Evolutionary conservation across 2,888 invertebrate species (phyloP).

Genomic region (Odontomyia ornata): DNA sequence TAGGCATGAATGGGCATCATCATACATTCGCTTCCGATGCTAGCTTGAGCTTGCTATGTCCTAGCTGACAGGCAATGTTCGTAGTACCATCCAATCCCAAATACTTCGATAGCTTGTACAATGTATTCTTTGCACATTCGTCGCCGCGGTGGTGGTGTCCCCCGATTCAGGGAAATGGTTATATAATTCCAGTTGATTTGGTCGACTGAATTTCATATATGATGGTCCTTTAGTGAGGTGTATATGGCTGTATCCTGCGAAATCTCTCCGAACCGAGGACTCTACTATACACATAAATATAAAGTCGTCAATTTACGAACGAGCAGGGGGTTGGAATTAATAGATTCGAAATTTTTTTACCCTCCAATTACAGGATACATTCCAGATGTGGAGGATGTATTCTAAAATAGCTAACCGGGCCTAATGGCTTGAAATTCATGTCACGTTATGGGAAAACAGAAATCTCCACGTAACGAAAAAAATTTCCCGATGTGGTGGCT

Average conservation of each 20-base stretch:
- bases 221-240: not conserved
- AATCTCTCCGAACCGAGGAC: not conserved
- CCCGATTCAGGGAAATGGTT: not conserved
- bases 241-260: not conserved
- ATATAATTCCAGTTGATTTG: slow-evolving; percentile 40
- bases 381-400: not conserved
- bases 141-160: not conserved
- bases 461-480: not conserved
- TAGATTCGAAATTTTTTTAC: slow-evolving; percentile 18
- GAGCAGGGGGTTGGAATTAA: not conserved
- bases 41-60: too few species aligned
- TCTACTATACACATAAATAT: not conserved
- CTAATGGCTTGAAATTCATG: not conserved
- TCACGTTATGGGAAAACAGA: not conserved
- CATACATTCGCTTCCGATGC: too few species aligned
- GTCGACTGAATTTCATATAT: slow-evolving; percentile 25
- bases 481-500: too few species aligned
- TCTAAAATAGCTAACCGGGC: not conserved
- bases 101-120: slow-evolving; percentile 8
- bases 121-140: slow-evolving; percentile 28
- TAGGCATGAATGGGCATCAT: slow-evolving; percentile 40
- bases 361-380: slow-evolving; percentile 22
- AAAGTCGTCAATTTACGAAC: not conserved
- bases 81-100: not conserved
- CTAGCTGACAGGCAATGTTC: too few species aligned